Evolutionary conservation across 2,888 invertebrate genomes (phyloP), one percentile per base, ranked within the genome.

Genomic region (Phrixothrix hirtus): DNA sequence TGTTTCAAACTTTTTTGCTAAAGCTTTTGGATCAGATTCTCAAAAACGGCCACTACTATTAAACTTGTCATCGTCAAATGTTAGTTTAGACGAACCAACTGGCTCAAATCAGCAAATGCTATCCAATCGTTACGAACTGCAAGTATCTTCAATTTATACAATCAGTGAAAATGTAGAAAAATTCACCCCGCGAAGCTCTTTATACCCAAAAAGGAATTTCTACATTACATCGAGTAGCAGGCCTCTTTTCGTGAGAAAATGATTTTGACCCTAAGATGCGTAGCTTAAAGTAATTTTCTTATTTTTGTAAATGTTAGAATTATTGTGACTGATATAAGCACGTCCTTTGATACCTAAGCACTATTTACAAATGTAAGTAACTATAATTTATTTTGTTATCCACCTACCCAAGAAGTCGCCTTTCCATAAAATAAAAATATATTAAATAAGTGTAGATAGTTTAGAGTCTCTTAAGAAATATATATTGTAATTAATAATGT

Each of bases 61-160:
- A 52, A 64, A 67, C 38, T 37, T 62, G 7, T 55, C 59, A 5
- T 55, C 60, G 9, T 55, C 47, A 12, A 54, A 30, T 1, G 39
- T 51, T 50, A 60, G 55, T 55, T 57, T 56, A 14, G 48, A 56
- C 37, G 49, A 57, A 35, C 57, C 57, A 25, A 58, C 54, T 25
- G 60, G 64, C 36, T 60, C 67, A 14, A 69, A 71, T 55, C 66
- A 70, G 47, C 63, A 69, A 65, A 79, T 81, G 35, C 77, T 80
- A 36, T 79, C 81, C 27, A 76, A 78, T 60, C 80, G 79, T 67
- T 80, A 78, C 53, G 82, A 81, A 29, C 69, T 82, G 5, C 79
- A 78, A 65, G 80, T 82, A 51, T 79, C 81, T 41, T 81, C 82
- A 12, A 73, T 76, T 53, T 75, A 77, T 61, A 74, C 76, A 37